A percentile compares a stretch with the other conserved stretches of the same genome.
These are phyloP conservation scores for Melipona quadrifasciata DNA, from an alignment of 1,140 invertebrate species.

Conservation along the genomic window DNA sequence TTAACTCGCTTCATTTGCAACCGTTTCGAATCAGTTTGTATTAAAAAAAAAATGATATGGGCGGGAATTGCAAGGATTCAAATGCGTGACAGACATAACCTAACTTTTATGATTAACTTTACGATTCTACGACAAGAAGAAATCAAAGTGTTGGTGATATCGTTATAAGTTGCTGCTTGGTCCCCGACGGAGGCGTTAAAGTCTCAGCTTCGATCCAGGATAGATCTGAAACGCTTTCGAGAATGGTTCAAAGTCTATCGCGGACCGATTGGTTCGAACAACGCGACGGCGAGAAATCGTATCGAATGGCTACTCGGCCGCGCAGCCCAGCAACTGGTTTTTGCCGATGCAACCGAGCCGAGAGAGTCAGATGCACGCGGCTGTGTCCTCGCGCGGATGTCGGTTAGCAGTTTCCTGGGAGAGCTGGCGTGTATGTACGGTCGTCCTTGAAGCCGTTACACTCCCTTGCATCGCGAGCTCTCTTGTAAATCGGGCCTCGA, in stretches of 20 bases:
- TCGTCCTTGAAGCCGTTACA: slow-evolving; percentile 77
- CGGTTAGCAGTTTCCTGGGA: slow-evolving; percentile 78
- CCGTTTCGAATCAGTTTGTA: no score
- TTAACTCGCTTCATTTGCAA: no score
- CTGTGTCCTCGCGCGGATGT: slow-evolving; percentile 71
- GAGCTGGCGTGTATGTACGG: slow-evolving; percentile 59
- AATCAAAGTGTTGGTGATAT: no score
- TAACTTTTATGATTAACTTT: no score
- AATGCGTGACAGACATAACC: no score
- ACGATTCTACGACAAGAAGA: no score
- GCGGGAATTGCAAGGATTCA: no score
- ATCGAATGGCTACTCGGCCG: slow-evolving; percentile 46
- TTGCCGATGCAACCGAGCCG: slow-evolving; percentile 61
- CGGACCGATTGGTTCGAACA: neutral
- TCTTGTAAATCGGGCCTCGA: slow-evolving; percentile 64
- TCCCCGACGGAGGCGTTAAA: neutral
- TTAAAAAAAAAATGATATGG: no score
- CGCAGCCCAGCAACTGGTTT: slow-evolving; percentile 62
- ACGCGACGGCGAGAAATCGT: slow-evolving; percentile 39
- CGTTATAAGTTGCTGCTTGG: neutral
- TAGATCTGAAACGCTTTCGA: neutral
- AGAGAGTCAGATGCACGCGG: slow-evolving; percentile 62
- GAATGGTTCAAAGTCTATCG: neutral
- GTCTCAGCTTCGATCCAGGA: neutral
- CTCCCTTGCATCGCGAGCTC: slow-evolving; percentile 64